These are phyloP conservation scores for Pristionchus entomophagus DNA, from an alignment of 2,888 invertebrate genomes.

Conservation along the genomic window DNA sequence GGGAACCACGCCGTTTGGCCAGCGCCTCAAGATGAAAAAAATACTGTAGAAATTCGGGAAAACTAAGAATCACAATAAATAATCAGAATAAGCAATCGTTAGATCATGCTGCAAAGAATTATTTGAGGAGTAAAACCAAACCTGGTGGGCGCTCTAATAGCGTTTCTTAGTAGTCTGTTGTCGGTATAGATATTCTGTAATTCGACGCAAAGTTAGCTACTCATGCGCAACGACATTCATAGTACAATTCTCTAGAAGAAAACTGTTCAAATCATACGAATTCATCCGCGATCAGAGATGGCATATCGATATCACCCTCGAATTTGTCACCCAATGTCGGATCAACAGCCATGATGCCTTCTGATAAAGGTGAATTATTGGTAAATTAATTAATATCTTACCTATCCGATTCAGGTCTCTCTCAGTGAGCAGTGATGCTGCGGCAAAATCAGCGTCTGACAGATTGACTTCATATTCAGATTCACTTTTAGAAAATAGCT, in stretches of 20 bases:
- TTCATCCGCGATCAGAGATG: background rate
- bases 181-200: constrained; percentile 68
- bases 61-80: too few relatives aligned
- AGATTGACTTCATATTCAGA: constrained; percentile 56
- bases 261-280: too few relatives aligned
- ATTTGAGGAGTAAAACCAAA: too few relatives aligned
- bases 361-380: too few relatives aligned
- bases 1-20: constrained; percentile 74
- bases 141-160: constrained; percentile 70
- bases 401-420: constrained; percentile 59
- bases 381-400: background rate
- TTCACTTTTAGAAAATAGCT: constrained; percentile 59
- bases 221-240: background rate
- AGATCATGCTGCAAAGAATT: too few relatives aligned
- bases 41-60: too few relatives aligned
- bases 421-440: constrained; percentile 53
- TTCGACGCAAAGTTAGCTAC: constrained; percentile 43
- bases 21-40: constrained; percentile 54
- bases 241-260: background rate
- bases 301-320: constrained; percentile 59
- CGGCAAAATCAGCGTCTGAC: constrained; percentile 56
- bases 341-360: constrained; percentile 70
- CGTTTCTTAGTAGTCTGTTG: constrained; percentile 68
- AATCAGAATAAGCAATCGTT: too few relatives aligned
- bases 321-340: constrained; percentile 70